A percentile compares a stretch with the other conserved stretches of the same genome.
These are phyloP conservation scores for Apostichopus leukothele DNA, from an alignment of 53 echinoderm and acorn worm species.

Conservation along the genomic window DNA sequence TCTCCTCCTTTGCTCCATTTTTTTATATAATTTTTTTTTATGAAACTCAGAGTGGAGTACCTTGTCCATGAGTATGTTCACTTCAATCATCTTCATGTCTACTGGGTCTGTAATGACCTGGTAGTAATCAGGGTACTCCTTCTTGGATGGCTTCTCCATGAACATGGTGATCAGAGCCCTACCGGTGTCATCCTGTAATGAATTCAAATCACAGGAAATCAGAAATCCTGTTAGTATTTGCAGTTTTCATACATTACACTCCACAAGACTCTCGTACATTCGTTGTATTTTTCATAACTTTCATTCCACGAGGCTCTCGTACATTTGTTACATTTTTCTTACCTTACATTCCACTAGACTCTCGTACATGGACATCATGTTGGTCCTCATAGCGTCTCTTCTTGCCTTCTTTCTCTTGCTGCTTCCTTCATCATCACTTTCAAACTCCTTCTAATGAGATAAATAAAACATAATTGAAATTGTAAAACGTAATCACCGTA, in stretches of 20 bases:
- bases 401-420: conserved; percentile 39
- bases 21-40: too few species aligned
- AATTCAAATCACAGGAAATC: not conserved
- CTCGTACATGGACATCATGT: conserved; percentile 67
- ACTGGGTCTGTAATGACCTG: conserved; percentile 96
- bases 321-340: not conserved
- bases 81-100: conserved; percentile 89
- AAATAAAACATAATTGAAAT: not conserved
- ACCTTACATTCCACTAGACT: conserved; percentile 68
- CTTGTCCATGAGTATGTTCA: conserved; percentile 83
- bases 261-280: conserved; percentile 58
- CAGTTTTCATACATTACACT: conserved; percentile 52
- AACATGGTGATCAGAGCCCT: conserved; percentile 80
- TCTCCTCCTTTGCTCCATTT: too few species aligned
- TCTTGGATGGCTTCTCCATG: conserved; percentile 99
- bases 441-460: conserved; percentile 54
- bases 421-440: conserved; percentile 74
- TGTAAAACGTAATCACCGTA: not conserved
- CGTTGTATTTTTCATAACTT: not conserved
- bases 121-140: conserved; percentile 98
- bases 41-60: conserved; percentile 26
- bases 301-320: not conserved
- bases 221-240: not conserved
- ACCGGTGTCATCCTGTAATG: conserved; percentile 68
- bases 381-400: conserved; percentile 54